These are phyloP conservation scores for Acrocera orbiculus DNA, from an alignment of 2,888 invertebrate genomes.

Conservation along the genomic window DNA sequence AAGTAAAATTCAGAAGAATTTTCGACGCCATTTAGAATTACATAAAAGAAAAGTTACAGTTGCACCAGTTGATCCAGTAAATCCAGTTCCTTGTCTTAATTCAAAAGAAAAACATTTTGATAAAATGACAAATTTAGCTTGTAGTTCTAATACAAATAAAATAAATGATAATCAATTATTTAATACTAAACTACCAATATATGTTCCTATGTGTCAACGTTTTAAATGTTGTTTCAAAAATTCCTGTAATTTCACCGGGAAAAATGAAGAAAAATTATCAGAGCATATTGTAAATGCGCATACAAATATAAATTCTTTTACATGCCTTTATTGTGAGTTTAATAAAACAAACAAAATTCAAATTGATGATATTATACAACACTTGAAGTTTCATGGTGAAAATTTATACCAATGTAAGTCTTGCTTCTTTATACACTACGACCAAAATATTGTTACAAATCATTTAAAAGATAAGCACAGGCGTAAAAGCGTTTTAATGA, in stretches of 20 bases:
- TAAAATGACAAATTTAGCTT: constrained; percentile 67
- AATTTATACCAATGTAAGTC: constrained; percentile 52
- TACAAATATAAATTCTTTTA: constrained; percentile 38
- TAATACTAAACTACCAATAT: constrained; percentile 27
- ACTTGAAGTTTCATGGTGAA: constrained; percentile 58
- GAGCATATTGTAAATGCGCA: no score
- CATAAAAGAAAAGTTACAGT: constrained; percentile 43
- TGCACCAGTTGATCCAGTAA: constrained; percentile 52
- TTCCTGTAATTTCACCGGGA: no score
- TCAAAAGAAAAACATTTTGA: constrained; percentile 67
- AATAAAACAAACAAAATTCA: no score
- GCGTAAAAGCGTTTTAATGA: constrained; percentile 31
- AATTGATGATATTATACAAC: constrained; percentile 47
- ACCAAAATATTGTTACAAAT: constrained; percentile 42
- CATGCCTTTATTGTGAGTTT: constrained; percentile 59
- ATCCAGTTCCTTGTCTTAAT: constrained; percentile 64
- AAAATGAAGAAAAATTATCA: constrained; percentile 53
- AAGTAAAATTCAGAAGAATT: constrained; percentile 52
- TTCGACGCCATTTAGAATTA: constrained; percentile 48
- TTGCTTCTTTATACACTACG: constrained; percentile 49
- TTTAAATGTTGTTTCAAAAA: constrained; percentile 61
- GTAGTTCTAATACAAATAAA: constrained; percentile 36
- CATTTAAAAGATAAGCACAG: constrained; percentile 46
- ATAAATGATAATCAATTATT: constrained; percentile 19
- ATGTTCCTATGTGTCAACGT: constrained; percentile 37